phyloP scores from a whole-genome alignment of 2,888 invertebrate genomes.

The Hyles lineata region DNA sequence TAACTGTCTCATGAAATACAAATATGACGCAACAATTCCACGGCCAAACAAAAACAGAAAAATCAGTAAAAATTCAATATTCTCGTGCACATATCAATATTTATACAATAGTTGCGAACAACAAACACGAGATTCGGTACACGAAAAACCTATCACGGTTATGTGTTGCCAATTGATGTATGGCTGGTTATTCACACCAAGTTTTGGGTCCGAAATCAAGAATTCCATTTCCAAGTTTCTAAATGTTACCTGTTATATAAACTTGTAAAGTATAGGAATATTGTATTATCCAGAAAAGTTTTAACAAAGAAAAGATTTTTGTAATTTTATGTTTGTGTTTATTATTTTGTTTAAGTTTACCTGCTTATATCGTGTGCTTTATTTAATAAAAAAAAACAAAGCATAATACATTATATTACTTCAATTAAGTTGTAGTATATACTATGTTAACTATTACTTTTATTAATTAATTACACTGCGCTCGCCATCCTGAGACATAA shows the following conservation, averaged over 20 bases:
- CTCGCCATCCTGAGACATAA: too few relatives aligned
- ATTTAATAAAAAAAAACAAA: too few relatives aligned
- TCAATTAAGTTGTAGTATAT: too few relatives aligned
- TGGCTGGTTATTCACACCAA: slow-evolving; percentile 36
- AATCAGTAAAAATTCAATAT: background rate
- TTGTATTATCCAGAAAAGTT: slow-evolving; percentile 6
- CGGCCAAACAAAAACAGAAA: background rate
- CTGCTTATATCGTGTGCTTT: too few relatives aligned
- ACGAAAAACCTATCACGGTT: slow-evolving; percentile 44
- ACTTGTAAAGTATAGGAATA: slow-evolving; percentile 25
- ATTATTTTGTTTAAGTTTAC: background rate
- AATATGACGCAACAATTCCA: background rate
- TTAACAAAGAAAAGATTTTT: background rate
- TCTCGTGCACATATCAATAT: background rate
- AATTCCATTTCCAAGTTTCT: slow-evolving; percentile 49
- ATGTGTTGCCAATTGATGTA: slow-evolving; percentile 26
- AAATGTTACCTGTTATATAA: slow-evolving; percentile 23
- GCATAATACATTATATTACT: too few relatives aligned
- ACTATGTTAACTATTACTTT: too few relatives aligned
- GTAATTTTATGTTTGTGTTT: background rate
- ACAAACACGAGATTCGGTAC: slow-evolving; percentile 32
- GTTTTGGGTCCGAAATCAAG: slow-evolving; percentile 44
- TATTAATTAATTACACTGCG: too few relatives aligned
- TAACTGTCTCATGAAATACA: background rate
- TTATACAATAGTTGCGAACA: slow-evolving; percentile 29